Percentiles rank a stretch among this genome's conserved stretches.
These are phyloP conservation scores for Budorcas taxicolor DNA, from an alignment of 2,113 vertebrate species.

Conservation along the genomic window DNA sequence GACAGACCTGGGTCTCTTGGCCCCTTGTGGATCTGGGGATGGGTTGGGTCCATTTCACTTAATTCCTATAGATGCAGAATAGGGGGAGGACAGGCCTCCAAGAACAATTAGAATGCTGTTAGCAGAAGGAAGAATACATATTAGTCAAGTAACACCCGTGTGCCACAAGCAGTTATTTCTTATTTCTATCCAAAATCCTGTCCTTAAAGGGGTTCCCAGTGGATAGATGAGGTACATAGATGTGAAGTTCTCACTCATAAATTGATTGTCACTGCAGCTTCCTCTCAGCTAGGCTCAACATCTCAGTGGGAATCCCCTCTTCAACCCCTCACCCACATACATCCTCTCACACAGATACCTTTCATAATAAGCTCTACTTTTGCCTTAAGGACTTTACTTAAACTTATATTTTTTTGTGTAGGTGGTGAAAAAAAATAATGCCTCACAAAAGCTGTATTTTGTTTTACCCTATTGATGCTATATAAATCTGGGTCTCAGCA, in stretches of 20 bases:
- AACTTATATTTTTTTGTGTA: not conserved
- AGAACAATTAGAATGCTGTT: not conserved
- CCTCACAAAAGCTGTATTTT: not conserved
- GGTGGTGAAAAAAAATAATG: not conserved
- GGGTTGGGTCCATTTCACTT: not conserved
- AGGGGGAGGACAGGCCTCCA: not conserved
- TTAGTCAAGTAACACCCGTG: not conserved
- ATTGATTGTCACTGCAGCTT: not conserved
- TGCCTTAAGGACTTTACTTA: not conserved
- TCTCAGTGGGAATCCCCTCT: not conserved
- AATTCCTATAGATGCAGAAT: not conserved
- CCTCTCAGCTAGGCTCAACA: not conserved
- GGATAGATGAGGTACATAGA: not conserved
- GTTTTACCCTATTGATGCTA: not conserved
- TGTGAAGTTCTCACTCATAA: not conserved
- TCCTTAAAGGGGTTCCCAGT: not conserved
- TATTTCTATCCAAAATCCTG: not conserved
- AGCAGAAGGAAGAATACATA: not conserved
- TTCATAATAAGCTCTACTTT: not conserved
- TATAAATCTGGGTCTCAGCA: constrained; percentile 1
- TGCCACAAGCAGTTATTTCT: not conserved
- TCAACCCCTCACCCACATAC: not conserved
- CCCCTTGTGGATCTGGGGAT: not conserved
- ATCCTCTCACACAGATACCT: not conserved
- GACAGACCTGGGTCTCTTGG: not conserved